Percentiles rank a stretch among this genome's conserved stretches.
Conservation (phyloP, 2,113 vertebrate genomes). For the Psammodynastes pulverulentus region DNA sequence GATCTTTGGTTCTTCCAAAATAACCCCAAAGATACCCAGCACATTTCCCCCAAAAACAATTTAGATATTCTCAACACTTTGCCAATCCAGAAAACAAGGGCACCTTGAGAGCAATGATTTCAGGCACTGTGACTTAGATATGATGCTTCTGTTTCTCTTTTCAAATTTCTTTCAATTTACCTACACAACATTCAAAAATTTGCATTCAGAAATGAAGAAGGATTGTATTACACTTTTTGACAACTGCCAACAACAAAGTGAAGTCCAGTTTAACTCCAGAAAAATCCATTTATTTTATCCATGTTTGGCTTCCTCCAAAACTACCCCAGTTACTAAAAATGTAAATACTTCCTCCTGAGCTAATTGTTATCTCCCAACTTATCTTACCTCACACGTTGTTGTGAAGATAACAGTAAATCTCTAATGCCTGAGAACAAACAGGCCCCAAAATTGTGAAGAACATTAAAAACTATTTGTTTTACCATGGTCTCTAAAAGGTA, state of each 20-base stretch:
- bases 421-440: conserved; percentile 11
- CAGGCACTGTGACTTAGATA: background rate
- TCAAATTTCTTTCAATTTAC: background rate
- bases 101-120: background rate
- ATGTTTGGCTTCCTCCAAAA: background rate
- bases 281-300: background rate
- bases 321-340: background rate
- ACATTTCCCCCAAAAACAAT: background rate
- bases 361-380: background rate
- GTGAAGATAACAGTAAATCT: background rate
- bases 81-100: background rate
- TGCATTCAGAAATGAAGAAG: background rate
- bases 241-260: background rate
- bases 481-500: background rate
- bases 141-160: background rate
- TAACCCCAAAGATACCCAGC: background rate
- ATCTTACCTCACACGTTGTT: conserved; percentile 18
- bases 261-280: background rate
- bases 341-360: background rate
- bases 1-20: background rate
- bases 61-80: background rate
- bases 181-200: background rate
- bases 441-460: conserved; percentile 7
- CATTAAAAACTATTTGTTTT: conserved; percentile 22
- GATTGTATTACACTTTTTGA: background rate